Base-by-base conservation (phyloP, 2,797 vertebrate genomes). In the Aldrovandia affinis region DNA sequence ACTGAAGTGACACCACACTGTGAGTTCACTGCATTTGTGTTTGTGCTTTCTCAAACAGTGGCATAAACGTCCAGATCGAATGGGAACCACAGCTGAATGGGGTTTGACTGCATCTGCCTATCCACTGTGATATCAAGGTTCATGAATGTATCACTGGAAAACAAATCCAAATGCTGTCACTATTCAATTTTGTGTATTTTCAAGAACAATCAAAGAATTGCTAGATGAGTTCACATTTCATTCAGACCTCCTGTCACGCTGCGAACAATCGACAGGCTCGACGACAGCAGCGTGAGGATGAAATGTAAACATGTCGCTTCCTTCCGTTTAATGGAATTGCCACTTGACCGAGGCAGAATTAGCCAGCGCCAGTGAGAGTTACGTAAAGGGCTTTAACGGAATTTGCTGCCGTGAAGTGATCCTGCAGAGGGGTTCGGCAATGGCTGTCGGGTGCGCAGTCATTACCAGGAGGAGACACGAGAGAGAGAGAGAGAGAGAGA, bases 301-400 rank as follows among this genome's bases (percentile, higher is more conserved):
- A 1, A 39, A 81, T 47, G 61, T 75, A 57, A 84, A 83, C 70
- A 50, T 59, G 44, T 36, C 28, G 25, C 80, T 75, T 81, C n/a
- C 52, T 81, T 81, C 52, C 36, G 68, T 73, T 81, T 81, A 44
- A 61, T 55, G 55, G 25, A n/a, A n/a, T 50, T 81, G 25, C 55
- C 80, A 25, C 79, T 77, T 77, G 79, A 81, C 65, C 78, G 68
- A 85, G 54, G 52, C 65, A 81, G 79, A 81, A 54, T 80, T 81
- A 81, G 78, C 63, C 50, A 77, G 25, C 55, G 70, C n/a, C 36
- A 61, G 78, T 65, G 80, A 85, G 79, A 44, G 63, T 28, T 81
- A 47, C 30, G 54, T 81, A 75, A 61, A 50, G 28, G 52, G 52
- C 61, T 77, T 85, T 81, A 75, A 85, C 47, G 63, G 80, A 25